Evolutionary conservation across 1,140 invertebrate species (phyloP), one percentile per base, ranked within the genome.

Genomic region (Pseudomyrmex dendroicus): DNA sequence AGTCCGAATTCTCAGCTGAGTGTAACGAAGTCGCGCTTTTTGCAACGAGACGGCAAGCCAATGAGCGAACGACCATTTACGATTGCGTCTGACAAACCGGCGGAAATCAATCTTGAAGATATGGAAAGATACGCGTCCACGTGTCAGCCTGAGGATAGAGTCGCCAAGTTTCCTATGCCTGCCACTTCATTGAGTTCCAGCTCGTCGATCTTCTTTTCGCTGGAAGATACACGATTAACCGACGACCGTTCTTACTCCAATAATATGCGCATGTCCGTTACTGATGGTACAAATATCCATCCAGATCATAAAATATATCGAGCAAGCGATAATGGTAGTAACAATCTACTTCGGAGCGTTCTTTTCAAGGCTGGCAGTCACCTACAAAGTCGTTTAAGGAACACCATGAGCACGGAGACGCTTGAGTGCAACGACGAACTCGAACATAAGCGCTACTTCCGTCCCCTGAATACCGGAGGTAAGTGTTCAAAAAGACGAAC

Each of bases 281-380:
- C 90, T 0, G 86, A 85, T 0, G 86, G 73, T 12, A 87, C 92
- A 0, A 95, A 96, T 86, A 95, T 97, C 74, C 97, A 97, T 91
- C 97, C 97, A 0, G 96, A 97, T 89, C 96, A 97, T 88, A 97
- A 96, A 92, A 97, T 97, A 84, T 97, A 97, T 86, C 95, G 96
- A 83, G 95, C 96, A 0, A 95, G 88, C 52, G 48, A 44, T 1
- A 22, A 44, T 9, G 62, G 22, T 0, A 84, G 86, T n/a, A 89
- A 84, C n/a, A 56, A 85, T 0, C 84, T 90, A 46, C 86, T 94
- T 13, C 90, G 91, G 54, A 94, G 83, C 56, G 93, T 94, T 0
- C 68, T 94, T 0, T 92, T 91, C 0, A 94, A 93, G 66, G 93
- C 93, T 25, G 91, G 93, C 0, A 94, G 86, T 72, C 90, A 91